Conservation (phyloP, 2,888 invertebrate species). For the Capitulum mitella region DNA sequence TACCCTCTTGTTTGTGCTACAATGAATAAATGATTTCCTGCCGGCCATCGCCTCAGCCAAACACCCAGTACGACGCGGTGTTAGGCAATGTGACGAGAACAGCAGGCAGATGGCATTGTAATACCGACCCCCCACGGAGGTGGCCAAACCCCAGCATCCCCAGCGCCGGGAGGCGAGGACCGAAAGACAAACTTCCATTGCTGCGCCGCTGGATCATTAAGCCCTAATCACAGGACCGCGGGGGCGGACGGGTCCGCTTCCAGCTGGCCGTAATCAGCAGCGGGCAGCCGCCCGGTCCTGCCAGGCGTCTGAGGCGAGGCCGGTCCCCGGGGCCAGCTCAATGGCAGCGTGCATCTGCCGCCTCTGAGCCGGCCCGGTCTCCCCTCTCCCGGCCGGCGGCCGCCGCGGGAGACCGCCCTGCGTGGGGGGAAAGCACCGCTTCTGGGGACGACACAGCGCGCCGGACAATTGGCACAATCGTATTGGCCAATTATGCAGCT, state of each 20-base stretch:
- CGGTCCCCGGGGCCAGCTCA: background rate
- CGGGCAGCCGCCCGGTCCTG: background rate
- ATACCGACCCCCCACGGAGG: no score
- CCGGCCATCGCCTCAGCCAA: background rate
- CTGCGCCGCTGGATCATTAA: background rate
- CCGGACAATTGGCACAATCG: conserved; percentile 10
- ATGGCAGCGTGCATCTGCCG: background rate
- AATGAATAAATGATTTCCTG: background rate
- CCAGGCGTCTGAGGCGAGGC: background rate
- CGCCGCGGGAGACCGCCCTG: no score
- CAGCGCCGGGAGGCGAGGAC: background rate
- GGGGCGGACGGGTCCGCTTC: background rate
- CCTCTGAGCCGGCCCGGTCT: background rate
- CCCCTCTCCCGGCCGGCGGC: no score
- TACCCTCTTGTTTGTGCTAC: background rate
- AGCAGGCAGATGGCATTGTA: background rate
- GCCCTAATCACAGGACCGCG: background rate
- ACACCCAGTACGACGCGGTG: background rate
- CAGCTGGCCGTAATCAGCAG: background rate
- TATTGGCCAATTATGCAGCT: conserved; percentile 9
- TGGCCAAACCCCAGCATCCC: no score
- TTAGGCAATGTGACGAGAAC: background rate
- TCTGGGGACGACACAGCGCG: no score
- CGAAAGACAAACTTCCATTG: background rate
- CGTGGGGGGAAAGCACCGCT: no score